Evolutionary conservation across 2,797 vertebrate genomes (phyloP).

Genomic region (Acropternis orthonyx): DNA sequence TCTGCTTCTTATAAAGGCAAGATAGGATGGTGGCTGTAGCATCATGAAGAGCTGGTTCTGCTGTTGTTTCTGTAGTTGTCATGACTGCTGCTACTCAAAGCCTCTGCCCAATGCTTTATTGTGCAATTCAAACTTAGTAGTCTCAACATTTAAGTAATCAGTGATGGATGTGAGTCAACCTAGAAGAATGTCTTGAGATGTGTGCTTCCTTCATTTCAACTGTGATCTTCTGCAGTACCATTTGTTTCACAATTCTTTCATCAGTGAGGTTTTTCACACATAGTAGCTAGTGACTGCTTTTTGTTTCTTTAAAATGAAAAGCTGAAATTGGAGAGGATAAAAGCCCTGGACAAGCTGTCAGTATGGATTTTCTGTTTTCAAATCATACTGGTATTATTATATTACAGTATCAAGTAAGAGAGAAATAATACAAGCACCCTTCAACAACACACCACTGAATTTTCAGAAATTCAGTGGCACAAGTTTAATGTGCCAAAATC

Average conservation of each 20-base stretch:
- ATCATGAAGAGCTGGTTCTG: background rate
- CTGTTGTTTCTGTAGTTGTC: background rate
- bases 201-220: background rate
- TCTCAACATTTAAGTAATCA: background rate
- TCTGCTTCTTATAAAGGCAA: background rate
- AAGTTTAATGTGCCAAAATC: constrained; percentile 19
- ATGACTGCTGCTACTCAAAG: background rate
- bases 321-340: background rate
- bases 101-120: background rate
- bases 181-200: background rate
- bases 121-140: background rate
- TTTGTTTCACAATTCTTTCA: background rate
- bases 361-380: background rate
- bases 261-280: background rate
- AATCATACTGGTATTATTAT: background rate
- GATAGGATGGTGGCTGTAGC: background rate
- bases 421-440: background rate
- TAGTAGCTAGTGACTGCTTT: background rate
- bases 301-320: constrained; percentile 3
- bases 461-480: background rate
- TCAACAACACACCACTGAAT: background rate
- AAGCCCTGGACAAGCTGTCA: background rate
- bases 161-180: background rate
- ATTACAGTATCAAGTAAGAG: background rate
- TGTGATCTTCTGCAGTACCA: background rate